Conservation (phyloP, 2,888 invertebrate genomes). For the Exocentrus adspersus region DNA sequence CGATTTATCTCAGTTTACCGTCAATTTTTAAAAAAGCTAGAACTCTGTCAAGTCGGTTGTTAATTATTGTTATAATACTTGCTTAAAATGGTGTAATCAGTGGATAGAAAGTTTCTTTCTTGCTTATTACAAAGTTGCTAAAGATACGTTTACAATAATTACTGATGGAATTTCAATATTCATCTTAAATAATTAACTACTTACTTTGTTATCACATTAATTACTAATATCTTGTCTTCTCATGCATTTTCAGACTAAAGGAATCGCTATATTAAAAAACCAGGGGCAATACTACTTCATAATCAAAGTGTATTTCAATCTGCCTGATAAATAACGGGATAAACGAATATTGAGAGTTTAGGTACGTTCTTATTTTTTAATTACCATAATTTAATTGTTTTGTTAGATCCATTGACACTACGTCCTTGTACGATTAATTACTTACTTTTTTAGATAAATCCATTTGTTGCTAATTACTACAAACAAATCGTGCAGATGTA, state of each 20-base stretch:
- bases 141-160: no score
- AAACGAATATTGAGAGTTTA: conserved; percentile 10
- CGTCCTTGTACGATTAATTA: conserved; percentile 31
- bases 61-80: no score
- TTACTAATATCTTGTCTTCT: neutral
- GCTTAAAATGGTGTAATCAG: no score
- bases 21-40: no score
- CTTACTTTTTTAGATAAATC: conserved; percentile 28
- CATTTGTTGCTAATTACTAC: conserved; percentile 27
- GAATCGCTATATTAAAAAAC: neutral
- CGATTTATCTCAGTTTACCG: no score
- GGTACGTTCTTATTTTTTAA: conserved; percentile 14
- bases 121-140: no score
- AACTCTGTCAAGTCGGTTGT: no score
- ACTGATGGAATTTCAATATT: no score
- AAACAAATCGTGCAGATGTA: conserved; percentile 20
- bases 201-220: no score
- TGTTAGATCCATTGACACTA: conserved; percentile 1
- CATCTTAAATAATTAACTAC: no score
- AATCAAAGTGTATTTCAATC: neutral
- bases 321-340: neutral
- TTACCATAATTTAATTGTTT: conserved; percentile 13
- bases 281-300: neutral
- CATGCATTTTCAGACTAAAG: neutral
- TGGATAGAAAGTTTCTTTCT: no score